Conservation (phyloP, 2,797 vertebrate species). For the Amblyraja radiata region DNA sequence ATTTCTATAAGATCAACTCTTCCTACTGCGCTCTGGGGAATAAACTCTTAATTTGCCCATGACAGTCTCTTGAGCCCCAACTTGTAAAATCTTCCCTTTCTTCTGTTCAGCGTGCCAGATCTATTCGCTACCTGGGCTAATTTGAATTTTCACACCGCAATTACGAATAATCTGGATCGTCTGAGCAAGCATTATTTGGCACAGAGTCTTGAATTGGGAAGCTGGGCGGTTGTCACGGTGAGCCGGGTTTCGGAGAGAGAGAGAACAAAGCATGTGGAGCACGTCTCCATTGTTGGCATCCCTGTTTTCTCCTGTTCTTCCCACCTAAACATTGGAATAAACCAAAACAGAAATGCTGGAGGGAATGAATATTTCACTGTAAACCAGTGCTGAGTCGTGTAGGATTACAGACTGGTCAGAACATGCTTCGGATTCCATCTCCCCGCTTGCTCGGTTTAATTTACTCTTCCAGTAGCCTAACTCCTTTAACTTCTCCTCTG, state of each 20-base stretch:
- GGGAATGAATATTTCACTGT: neutral
- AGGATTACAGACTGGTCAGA: neutral
- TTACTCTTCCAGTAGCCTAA: neutral
- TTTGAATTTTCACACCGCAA: neutral
- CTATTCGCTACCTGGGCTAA: too few relatives aligned
- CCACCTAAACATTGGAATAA: neutral
- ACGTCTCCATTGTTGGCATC: too few relatives aligned
- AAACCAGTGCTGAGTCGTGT: neutral
- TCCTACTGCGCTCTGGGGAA: too few relatives aligned
- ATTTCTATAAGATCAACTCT: too few relatives aligned
- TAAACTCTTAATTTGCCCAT: too few relatives aligned
- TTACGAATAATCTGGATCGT: neutral
- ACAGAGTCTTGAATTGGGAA: neutral
- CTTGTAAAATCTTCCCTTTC: too few relatives aligned
- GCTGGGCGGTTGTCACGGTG: neutral
- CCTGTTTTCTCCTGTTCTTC: neutral
- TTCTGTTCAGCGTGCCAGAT: too few relatives aligned
- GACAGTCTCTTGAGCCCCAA: too few relatives aligned
- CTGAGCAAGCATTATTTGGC: neutral
- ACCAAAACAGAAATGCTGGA: neutral
- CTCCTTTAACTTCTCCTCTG: too few relatives aligned
- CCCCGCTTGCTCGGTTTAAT: neutral
- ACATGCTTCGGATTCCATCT: neutral
- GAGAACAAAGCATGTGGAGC: neutral
- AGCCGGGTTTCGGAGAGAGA: neutral